These are phyloP conservation scores for Misgurnus anguillicaudatus DNA, from an alignment of 2,113 vertebrate species.

Conservation along the genomic window DNA sequence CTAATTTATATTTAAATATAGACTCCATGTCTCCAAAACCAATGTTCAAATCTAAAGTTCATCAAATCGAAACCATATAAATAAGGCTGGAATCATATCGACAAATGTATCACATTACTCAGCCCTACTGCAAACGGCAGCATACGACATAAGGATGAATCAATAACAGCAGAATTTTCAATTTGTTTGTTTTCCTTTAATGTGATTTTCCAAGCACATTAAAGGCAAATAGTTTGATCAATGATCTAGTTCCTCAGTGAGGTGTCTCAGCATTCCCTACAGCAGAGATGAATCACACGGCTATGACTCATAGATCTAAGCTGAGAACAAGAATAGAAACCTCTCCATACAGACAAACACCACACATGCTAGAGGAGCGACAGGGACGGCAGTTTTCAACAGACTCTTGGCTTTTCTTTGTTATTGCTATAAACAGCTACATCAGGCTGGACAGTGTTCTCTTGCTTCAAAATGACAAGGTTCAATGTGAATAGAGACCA, in stretches of 20 bases:
- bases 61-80: too few relatives aligned
- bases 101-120: too few relatives aligned
- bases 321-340: slow-evolving; percentile 58
- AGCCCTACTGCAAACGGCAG: too few relatives aligned
- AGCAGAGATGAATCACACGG: slow-evolving; percentile 57
- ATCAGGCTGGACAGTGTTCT: neutral
- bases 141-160: too few relatives aligned
- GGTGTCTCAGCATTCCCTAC: slow-evolving; percentile 16
- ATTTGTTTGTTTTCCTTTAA: too few relatives aligned
- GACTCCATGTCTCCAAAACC: too few relatives aligned
- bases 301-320: slow-evolving; percentile 60
- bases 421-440: neutral
- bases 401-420: too few relatives aligned
- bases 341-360: slow-evolving; percentile 11
- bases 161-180: too few relatives aligned
- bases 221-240: neutral
- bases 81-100: too few relatives aligned
- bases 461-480: neutral
- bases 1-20: too few relatives aligned
- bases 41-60: too few relatives aligned
- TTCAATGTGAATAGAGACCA: neutral
- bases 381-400: neutral
- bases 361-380: neutral
- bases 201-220: too few relatives aligned
- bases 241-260: slow-evolving; percentile 35